Base-by-base conservation (phyloP, 2,888 invertebrate species). In the Mimas tiliae region DNA sequence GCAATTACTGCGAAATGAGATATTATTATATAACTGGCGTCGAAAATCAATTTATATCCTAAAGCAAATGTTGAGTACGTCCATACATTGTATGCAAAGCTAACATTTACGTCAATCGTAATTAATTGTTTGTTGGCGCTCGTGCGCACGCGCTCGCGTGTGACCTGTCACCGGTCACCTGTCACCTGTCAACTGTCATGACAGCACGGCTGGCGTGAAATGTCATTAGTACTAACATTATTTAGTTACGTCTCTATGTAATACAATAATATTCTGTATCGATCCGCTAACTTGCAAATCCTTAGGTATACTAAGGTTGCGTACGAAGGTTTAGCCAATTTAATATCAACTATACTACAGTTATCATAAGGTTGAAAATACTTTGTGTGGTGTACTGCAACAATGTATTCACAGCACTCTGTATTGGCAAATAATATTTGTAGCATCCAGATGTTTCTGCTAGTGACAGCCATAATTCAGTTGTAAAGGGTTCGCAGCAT, bases 161-260 rank as follows among this genome's bases (percentile, higher is more conserved):
- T 48, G n/a, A 16, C 63, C 47, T 47, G 47, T 62, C 67, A 64
- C 14, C 65, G 48, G 63, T 65, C 65, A 55, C 48, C 34, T 11
- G 63, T 63, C 63, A 63, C 12, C 38, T 58, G 53, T 53, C 53
- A 34, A 19, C 16, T 16, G 52, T 11, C 52, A 33, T 27, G 38
- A 19, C 58, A 19, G 38, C 42, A 19, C 58, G 58, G 38, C 47
- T 48, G 52, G 52, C 66, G 48, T 34, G 52, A 33, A 55, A 65
- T 65, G 65, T 65, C 63, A 67, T 53, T 62, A n/a, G n/a, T 67
- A 62, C 63, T 65, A 67, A 47, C 27, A 65, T 55, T 55, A 58
- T 55, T 58, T 53, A 34, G 33, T 53, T 8, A 34, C 53, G 33
- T 33, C 33, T 53, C 33, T 53, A 53, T n/a, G 14, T n/a, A 53